phyloP scores from a whole-genome alignment of 2,113 vertebrate genomes.

The Furnarius figulus region DNA sequence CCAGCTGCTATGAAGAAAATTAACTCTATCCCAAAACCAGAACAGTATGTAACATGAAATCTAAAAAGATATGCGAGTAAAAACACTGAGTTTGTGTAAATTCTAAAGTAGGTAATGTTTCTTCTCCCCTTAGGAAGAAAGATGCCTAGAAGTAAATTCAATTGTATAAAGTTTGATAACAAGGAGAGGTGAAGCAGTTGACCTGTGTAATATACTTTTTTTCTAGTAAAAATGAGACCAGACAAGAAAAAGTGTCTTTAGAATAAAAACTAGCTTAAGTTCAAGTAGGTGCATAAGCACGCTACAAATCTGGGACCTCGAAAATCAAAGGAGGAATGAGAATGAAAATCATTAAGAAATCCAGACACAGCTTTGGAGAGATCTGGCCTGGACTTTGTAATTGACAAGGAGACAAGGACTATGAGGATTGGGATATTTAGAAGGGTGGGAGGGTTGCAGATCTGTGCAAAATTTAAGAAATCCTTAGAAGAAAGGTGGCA shows the following conservation, averaged over 20 bases:
- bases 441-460: background rate
- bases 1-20: background rate
- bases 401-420: background rate
- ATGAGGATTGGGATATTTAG: background rate
- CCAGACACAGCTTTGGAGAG: background rate
- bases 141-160: background rate
- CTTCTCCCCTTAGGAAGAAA: background rate
- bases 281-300: background rate
- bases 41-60: background rate
- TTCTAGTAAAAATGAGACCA: background rate
- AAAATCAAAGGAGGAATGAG: background rate
- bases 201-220: background rate
- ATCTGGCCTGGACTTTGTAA: background rate
- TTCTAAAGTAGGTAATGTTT: background rate
- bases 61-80: background rate
- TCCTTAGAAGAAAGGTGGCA: background rate
- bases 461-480: background rate
- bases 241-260: background rate
- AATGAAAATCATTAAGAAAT: background rate
- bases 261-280: background rate
- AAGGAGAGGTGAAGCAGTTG: background rate
- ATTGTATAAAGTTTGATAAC: background rate
- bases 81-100: background rate
- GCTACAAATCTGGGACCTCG: background rate
- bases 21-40: background rate